A percentile compares a stretch with the other conserved stretches of the same genome.
phyloP scores from a whole-genome alignment of 2,888 invertebrate species.

The Eustalomyia histrio region DNA sequence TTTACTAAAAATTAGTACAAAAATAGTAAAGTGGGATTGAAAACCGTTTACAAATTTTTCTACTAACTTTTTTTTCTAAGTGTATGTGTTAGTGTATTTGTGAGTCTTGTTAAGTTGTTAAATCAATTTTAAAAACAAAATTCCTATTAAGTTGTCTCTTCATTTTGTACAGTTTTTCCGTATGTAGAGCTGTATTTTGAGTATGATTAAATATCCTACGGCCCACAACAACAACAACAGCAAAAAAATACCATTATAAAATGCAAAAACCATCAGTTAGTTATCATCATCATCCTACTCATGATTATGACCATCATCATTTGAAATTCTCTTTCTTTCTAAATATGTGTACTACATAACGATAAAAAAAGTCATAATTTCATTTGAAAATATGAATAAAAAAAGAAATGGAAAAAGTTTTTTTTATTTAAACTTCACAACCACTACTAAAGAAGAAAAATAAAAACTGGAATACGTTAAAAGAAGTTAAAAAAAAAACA shows the following conservation, averaged over 20 bases:
- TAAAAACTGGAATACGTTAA: conserved; percentile 32
- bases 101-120: conserved; percentile 39
- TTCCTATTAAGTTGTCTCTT: conserved; percentile 11
- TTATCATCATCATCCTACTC: conserved; percentile 24
- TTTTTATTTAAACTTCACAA: conserved; percentile 47
- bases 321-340: conserved; percentile 63
- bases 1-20: no score
- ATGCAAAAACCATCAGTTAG: conserved; percentile 48
- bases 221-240: conserved; percentile 21
- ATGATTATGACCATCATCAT: conserved; percentile 43
- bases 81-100: not conserved
- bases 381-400: conserved; percentile 46
- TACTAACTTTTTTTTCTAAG: no score
- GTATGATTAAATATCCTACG: conserved; percentile 38
- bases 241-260: conserved; percentile 33
- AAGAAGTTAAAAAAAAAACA: conserved; percentile 38
- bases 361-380: conserved; percentile 49
- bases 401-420: conserved; percentile 30
- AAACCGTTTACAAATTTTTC: no score
- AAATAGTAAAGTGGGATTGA: no score
- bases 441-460: conserved; percentile 35
- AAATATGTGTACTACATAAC: conserved; percentile 47
- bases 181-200: conserved; percentile 23
- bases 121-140: conserved; percentile 38
- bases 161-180: not conserved